Conservation (phyloP, 2,888 invertebrate genomes). For the Criorhina ranunculi region DNA sequence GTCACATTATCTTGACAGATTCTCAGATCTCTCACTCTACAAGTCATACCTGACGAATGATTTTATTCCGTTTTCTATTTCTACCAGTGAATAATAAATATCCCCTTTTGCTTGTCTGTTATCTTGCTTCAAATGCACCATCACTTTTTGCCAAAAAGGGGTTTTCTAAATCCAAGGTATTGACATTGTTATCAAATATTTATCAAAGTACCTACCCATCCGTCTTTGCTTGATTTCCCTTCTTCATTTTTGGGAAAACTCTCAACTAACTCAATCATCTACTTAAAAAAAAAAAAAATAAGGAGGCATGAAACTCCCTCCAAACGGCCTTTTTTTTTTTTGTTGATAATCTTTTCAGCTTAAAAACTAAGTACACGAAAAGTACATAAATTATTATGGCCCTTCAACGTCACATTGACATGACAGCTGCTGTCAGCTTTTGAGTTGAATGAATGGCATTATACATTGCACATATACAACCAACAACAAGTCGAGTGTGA, state of each 20-base stretch:
- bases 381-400: constrained; percentile 60
- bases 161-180: constrained; percentile 5
- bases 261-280: constrained; percentile 32
- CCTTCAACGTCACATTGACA: constrained; percentile 58
- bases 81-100: constrained; percentile 12
- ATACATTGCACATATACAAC: constrained; percentile 26
- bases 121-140: constrained; percentile 14
- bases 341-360: constrained; percentile 39
- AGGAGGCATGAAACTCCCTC: neutral
- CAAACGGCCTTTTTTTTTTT: constrained; percentile 11
- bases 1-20: too few species aligned
- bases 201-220: neutral
- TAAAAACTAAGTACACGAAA: constrained; percentile 60
- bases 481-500: constrained; percentile 4
- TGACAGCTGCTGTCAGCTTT: constrained; percentile 73
- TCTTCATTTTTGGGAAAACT: neutral
- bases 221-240: neutral
- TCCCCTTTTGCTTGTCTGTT: neutral
- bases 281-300: constrained; percentile 8
- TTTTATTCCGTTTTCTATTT: too few species aligned
- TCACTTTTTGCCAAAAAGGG: constrained; percentile 11
- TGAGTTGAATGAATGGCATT: constrained; percentile 63
- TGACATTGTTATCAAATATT: constrained; percentile 47
- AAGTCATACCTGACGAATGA: too few species aligned
- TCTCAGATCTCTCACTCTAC: too few species aligned